Conservation (phyloP, 2,113 vertebrate species). For the Macaca fascicularis region T2T-MFA8v1.1 NC_088378.1:86769501-86770000, state of each 20-base stretch:
- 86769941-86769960: no score
- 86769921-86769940: no score
- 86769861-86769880: no score
- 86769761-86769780: no score
- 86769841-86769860: no score
- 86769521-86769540: neutral
- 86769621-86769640: neutral
- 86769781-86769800: no score
- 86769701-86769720: neutral
- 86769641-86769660: neutral
- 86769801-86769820: no score
- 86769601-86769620: neutral
- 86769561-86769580: neutral
- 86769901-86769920: no score
- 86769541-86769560: neutral
- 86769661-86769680: constrained; percentile 1
- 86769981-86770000: neutral
- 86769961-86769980: no score
- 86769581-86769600: neutral
- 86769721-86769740: neutral
- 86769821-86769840: no score
- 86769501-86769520: neutral
- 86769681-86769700: neutral
- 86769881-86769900: no score
- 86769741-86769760: no score